Conservation (phyloP, 2,888 invertebrate species). For the Lasioglossum vierecki region DNA sequence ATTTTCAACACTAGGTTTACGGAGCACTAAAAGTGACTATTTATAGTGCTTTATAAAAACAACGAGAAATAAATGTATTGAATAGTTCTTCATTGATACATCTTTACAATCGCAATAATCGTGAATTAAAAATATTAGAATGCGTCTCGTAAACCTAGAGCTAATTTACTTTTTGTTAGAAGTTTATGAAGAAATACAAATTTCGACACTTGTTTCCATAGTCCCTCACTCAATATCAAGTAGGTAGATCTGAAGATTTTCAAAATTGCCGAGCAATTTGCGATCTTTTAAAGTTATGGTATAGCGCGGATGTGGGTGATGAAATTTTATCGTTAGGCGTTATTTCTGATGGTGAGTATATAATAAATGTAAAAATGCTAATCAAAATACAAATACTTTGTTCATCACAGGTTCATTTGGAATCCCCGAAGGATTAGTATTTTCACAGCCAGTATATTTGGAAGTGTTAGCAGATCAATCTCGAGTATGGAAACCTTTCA, state of each 20-base stretch:
- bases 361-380: background rate
- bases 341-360: constrained; percentile 85
- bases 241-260: constrained; percentile 74
- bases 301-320: constrained; percentile 79
- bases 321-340: constrained; percentile 86
- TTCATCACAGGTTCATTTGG: constrained; percentile 85
- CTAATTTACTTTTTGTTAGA: background rate
- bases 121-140: background rate
- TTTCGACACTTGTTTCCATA: constrained; percentile 15
- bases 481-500: constrained; percentile 67
- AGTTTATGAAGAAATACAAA: background rate
- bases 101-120: background rate
- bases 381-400: background rate
- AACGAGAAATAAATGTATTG: background rate
- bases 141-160: background rate
- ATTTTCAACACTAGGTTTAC: background rate
- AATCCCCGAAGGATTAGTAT: constrained; percentile 85
- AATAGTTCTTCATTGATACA: no score
- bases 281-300: constrained; percentile 85
- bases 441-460: constrained; percentile 85
- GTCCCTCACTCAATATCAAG: constrained; percentile 59
- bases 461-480: constrained; percentile 60
- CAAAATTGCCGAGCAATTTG: constrained; percentile 83
- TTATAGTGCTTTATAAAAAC: background rate
- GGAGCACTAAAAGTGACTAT: background rate